These are phyloP conservation scores for Lasioglossum lativentre DNA, from an alignment of 2,888 invertebrate species.

Conservation along the genomic window DNA sequence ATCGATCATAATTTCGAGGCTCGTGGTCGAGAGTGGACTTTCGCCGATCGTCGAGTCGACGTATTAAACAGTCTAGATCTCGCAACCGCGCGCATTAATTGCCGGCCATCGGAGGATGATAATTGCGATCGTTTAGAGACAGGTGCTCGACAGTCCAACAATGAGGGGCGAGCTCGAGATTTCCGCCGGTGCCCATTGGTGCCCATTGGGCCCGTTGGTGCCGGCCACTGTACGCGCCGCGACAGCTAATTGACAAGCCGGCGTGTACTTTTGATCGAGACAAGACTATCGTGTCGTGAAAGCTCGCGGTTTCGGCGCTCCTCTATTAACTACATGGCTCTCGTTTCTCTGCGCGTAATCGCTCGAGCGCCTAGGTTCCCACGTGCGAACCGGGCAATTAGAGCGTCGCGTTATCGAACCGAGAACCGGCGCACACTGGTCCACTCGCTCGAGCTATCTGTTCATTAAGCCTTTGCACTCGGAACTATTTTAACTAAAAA, in stretches of 20 bases:
- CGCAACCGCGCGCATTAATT: constrained; percentile 2
- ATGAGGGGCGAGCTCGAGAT: background rate
- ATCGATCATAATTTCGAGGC: constrained; percentile 20
- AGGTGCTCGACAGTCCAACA: background rate
- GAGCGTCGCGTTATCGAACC: constrained; percentile 26
- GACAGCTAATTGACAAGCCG: background rate
- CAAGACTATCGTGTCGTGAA: constrained; percentile 7
- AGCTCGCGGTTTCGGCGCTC: constrained; percentile 14
- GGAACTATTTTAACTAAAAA: no score
- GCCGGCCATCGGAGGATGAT: background rate
- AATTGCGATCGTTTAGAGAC: constrained; percentile 8
- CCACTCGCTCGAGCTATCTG: no score
- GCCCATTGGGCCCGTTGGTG: background rate
- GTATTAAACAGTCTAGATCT: background rate
- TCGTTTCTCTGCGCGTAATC: background rate
- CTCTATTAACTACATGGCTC: background rate
- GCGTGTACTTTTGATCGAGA: constrained; percentile 2
- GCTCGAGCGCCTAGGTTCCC: constrained; percentile 13
- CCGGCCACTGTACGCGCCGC: background rate
- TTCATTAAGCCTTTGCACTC: no score
- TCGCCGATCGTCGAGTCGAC: constrained; percentile 16
- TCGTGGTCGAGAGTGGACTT: constrained; percentile 14
- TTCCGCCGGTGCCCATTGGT: background rate
- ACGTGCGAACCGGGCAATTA: constrained; percentile 36
- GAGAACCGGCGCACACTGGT: no score